Evolutionary conservation across 92 coral and sea anemone genomes (phyloP).

Genomic region (Parazoanthus atlanticus): DNA sequence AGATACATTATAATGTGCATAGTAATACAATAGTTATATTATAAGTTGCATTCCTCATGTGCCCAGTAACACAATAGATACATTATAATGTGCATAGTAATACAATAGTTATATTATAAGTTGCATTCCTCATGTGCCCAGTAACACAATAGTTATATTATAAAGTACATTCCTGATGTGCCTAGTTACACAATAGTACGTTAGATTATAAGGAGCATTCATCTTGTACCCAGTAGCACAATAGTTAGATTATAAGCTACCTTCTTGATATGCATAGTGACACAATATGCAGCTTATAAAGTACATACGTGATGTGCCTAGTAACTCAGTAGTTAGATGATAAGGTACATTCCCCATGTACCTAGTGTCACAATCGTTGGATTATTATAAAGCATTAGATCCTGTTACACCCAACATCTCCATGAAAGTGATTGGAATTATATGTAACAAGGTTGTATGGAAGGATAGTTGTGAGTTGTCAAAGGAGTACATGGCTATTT

Average conservation of each 20-base stretch:
- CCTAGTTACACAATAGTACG: no score
- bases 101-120: conserved; percentile 21
- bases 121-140: conserved; percentile 23
- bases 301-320: conserved; percentile 28
- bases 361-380: background rate
- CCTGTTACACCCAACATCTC: background rate
- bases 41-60: conserved; percentile 48
- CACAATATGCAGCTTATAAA: conserved; percentile 58
- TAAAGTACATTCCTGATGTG: background rate
- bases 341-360: background rate
- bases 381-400: no score
- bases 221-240: conserved; percentile 20
- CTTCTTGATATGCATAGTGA: conserved; percentile 13
- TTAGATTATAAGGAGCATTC: conserved; percentile 61
- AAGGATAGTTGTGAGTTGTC: background rate
- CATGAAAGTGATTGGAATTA: background rate
- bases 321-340: background rate
- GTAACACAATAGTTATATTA: background rate
- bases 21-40: background rate
- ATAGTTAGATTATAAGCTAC: conserved; percentile 29
- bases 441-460: background rate
- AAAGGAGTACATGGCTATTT: background rate
- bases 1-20: no score
- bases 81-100: conserved; percentile 56
- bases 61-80: background rate